phyloP scores from a whole-genome alignment of 2,797 vertebrate genomes.

The Oreochromis grahami region DNA sequence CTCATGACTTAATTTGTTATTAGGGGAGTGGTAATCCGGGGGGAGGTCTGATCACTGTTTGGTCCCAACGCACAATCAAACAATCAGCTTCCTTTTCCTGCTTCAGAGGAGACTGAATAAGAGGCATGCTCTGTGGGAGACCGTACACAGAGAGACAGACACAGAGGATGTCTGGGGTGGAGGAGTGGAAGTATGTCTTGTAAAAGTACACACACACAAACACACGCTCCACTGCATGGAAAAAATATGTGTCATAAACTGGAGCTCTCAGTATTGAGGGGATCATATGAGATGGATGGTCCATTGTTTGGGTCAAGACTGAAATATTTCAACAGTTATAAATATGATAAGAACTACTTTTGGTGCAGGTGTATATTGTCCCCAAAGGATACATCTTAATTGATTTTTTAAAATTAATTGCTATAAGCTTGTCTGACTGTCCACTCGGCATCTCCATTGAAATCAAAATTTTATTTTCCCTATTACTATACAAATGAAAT shows the following conservation, averaged over 20 bases:
- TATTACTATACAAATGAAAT: background rate
- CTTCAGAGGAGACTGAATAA: conserved; percentile 8
- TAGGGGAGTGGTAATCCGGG: background rate
- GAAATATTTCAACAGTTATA: background rate
- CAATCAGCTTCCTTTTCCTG: conserved; percentile 68
- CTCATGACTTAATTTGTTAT: conserved; percentile 13
- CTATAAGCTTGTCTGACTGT: background rate
- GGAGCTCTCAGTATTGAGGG: background rate
- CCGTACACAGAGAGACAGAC: background rate
- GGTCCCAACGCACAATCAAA: conserved; percentile 40
- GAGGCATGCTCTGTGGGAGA: conserved; percentile 1
- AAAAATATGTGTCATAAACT: background rate
- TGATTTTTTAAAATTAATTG: background rate
- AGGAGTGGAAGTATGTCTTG: conserved; percentile 11
- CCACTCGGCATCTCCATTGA: background rate
- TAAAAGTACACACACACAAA: background rate
- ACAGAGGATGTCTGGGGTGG: conserved; percentile 51
- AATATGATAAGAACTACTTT: background rate
- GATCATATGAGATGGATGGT: background rate
- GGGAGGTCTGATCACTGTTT: conserved; percentile 38
- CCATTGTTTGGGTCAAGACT: background rate
- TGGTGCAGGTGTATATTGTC: background rate
- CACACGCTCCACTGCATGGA: conserved; percentile 15
- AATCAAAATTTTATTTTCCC: background rate
- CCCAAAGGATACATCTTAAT: background rate